Conservation (phyloP, 2,888 invertebrate species). For the Lamproptera curius region DNA sequence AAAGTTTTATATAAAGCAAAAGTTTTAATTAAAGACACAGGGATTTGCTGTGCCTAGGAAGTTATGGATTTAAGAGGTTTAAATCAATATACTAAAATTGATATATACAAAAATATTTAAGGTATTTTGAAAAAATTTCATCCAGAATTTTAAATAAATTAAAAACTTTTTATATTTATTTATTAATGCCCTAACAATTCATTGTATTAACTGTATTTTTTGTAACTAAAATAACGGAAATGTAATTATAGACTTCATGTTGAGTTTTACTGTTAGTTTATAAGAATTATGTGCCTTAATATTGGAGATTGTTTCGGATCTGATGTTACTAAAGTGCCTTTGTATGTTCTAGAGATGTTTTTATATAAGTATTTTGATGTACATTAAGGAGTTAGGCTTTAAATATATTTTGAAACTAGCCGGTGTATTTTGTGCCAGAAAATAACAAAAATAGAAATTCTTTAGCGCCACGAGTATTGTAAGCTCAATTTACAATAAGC, state of each 20-base stretch:
- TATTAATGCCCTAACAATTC: slow-evolving; percentile 14
- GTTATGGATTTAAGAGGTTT: no score
- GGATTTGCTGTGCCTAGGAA: no score
- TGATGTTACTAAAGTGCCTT: slow-evolving; percentile 59
- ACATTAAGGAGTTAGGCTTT: no score
- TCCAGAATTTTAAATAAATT: neutral
- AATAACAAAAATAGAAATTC: no score
- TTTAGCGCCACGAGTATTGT: no score
- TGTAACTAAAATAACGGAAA: neutral
- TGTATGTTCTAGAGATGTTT: slow-evolving; percentile 30
- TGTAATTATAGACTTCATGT: neutral
- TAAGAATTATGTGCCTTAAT: slow-evolving; percentile 53
- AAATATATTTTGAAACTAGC: no score
- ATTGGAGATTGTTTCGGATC: slow-evolving; percentile 62
- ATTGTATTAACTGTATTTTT: slow-evolving; percentile 14
- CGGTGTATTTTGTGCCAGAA: no score
- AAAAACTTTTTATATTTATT: slow-evolving; percentile 4
- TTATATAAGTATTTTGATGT: slow-evolving; percentile 11
- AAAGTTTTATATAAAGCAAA: no score
- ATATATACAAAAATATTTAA: no score
- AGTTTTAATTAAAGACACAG: no score
- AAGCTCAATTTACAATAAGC: no score
- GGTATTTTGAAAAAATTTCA: neutral
- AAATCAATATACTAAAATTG: no score
- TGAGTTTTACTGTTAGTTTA: slow-evolving; percentile 2